Evolutionary conservation across 2,113 vertebrate genomes (phyloP).

Genomic region (Eupsittula cactorum): DNA sequence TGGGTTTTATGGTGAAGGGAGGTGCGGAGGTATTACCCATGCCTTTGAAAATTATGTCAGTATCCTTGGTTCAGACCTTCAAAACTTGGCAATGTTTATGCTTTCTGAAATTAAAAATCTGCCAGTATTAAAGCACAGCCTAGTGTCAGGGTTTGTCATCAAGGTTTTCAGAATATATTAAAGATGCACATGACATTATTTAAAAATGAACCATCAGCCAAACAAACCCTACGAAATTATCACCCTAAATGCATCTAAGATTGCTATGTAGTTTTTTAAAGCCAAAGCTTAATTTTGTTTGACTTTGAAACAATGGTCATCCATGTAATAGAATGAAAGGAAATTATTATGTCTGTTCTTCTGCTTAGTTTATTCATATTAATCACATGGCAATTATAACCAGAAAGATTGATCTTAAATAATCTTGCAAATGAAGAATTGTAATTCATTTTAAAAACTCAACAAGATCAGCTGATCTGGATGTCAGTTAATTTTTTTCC

Average conservation of each 20-base stretch:
- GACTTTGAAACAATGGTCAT: slow-evolving; percentile 61
- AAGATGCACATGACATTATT: slow-evolving; percentile 52
- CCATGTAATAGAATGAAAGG: slow-evolving; percentile 47
- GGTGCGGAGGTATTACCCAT: slow-evolving; percentile 52
- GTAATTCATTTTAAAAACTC: slow-evolving; percentile 52
- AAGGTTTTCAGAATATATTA: slow-evolving; percentile 58
- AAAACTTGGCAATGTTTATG: slow-evolving; percentile 76
- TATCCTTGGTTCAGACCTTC: slow-evolving; percentile 82
- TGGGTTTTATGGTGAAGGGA: slow-evolving; percentile 72
- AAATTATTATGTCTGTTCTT: slow-evolving; percentile 56
- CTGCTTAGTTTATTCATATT: slow-evolving; percentile 62
- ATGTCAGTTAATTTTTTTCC: slow-evolving; percentile 54
- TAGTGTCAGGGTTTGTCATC: slow-evolving; percentile 61
- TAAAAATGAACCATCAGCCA: slow-evolving; percentile 39
- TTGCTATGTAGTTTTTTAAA: slow-evolving; percentile 37
- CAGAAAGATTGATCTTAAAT: slow-evolving; percentile 64
- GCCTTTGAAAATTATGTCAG: slow-evolving; percentile 79
- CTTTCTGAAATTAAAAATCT: slow-evolving; percentile 80
- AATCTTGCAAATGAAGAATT: slow-evolving; percentile 58
- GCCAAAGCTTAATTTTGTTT: slow-evolving; percentile 57
- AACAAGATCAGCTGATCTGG: slow-evolving; percentile 42
- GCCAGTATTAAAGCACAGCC: slow-evolving; percentile 69
- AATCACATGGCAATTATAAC: slow-evolving; percentile 63
- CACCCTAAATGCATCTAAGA: slow-evolving; percentile 42
- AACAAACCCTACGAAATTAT: slow-evolving; percentile 58